Percentiles rank a stretch among this genome's conserved stretches.
These are phyloP conservation scores for Chironomus riparius DNA, from an alignment of 2,888 invertebrate species.

Conservation along the genomic window DNA sequence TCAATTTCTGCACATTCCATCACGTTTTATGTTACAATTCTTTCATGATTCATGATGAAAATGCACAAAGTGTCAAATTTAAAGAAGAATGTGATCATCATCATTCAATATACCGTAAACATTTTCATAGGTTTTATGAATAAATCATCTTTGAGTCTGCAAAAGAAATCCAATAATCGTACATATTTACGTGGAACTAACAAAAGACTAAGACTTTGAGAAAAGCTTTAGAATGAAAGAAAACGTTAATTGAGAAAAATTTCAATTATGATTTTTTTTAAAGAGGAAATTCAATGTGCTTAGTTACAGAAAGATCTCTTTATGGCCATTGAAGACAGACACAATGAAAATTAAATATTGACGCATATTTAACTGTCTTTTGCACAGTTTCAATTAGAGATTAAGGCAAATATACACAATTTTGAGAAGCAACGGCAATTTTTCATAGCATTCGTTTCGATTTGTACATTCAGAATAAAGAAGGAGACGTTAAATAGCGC, in stretches of 20 bases:
- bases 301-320: no score
- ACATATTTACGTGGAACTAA: neutral
- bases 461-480: neutral
- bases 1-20: neutral
- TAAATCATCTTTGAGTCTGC: neutral
- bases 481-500: no score
- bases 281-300: no score
- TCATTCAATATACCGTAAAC: neutral
- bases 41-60: neutral
- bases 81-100: neutral
- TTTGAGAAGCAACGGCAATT: neutral
- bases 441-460: neutral
- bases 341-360: conserved; percentile 14
- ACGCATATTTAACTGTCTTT: conserved; percentile 18
- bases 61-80: conserved; percentile 1
- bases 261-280: neutral
- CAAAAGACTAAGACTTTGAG: neutral
- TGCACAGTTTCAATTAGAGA: conserved; percentile 14
- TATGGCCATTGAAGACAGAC: neutral
- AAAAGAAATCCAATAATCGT: neutral
- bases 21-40: neutral
- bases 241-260: conserved; percentile 13
- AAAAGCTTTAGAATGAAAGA: neutral
- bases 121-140: neutral
- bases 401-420: conserved; percentile 7